Base-by-base conservation (phyloP, 1,140 invertebrate species). In the Saxidomus purpurata region DNA sequence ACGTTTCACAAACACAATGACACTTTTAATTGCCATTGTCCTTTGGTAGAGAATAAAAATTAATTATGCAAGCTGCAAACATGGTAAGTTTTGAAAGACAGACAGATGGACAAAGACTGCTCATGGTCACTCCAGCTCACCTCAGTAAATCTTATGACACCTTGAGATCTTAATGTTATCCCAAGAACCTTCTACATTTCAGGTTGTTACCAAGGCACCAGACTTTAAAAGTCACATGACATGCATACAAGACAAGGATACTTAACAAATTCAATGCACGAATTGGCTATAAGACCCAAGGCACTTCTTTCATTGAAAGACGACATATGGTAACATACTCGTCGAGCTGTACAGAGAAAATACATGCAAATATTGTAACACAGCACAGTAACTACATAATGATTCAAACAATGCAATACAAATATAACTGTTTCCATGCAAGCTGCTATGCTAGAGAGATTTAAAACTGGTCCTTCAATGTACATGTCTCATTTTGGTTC, bases 221-320 rank as follows among this genome's bases (percentile, higher is more conserved):
- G 15, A 43, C 15, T 43, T 43, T 28, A 43, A 49, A 77, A 8
- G 28, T 77, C 43, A 77, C 40, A 49, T 49, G 9, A 47, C 22
- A 77, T 9, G 47, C 22, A 17, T 47, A 17, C 74, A 77, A 49
- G 28, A 49, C 81, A 95, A 96, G 95, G 94, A 96, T 96, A 97
- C 97, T 99, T 99, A 90, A 99, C 99, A 96, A 99, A 99, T 95
- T 99, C 99, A 79, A 99, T 99, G 82, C 99, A 98, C 94, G 98
- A 98, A 88, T 98, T 97, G 96, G 99, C 99, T 52, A 99, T 96
- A 95, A 99, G 98, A 95, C 98, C 98, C 94, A 99, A 97, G 89
- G 99, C 99, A 59, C 98, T 97, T 25, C 98, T 99, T 96, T 99
- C 99, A 93, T 98, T 98, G 96, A 99, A 99, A 61, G 99, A 99